Base-by-base conservation (phyloP, 2,797 vertebrate genomes). In the Pelobates cultripes region DNA sequence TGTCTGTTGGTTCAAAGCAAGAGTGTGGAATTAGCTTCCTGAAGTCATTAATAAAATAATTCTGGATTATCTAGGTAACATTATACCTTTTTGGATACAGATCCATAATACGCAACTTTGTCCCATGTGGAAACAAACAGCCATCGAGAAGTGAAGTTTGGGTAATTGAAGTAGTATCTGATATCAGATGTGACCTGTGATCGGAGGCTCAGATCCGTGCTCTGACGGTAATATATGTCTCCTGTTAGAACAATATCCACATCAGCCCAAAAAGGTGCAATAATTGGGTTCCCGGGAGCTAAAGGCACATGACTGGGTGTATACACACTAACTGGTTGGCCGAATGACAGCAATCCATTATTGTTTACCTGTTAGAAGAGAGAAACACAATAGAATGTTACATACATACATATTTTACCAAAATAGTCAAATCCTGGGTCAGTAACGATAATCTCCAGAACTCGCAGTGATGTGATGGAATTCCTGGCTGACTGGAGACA, bases 321-420 rank as follows among this genome's bases (percentile, higher is more conserved):
- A 9, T 2, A 61, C 17, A 5, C 28, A 0, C 4, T 3, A 3
- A 61, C 17, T 14, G 70, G 3, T 7, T 1, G 3, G 7, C 7
- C 17, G 63, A 83, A 79, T 12, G 81, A 73, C 9, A 83, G 12
- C 4, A 83, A 42, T 2, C 81, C 81, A 69, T 83, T 83, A 41
- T 74, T 79, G 40, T 83, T 83, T 3, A 83, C 70, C 81, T 83
- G 64, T 13, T 47, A 13, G 9, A n/a, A 43, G 8, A 7, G 4
- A 7, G 4, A 15, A 17, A 14, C 45, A 47, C 28, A 28, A 28
- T 28, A 28, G 28, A 28, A 28, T 28, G 28, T 28, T 28, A 28
- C 28, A 28, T 28, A 28, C 28, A 28, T 28, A 28, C 28, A 28
- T 28, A 28, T 28, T 28, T 28, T 28, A 2, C 28, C 28, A 28